Evolutionary conservation across 92 coral and sea anemone species (phyloP).

Genomic region (Zoanthus sansibaricus): DNA sequence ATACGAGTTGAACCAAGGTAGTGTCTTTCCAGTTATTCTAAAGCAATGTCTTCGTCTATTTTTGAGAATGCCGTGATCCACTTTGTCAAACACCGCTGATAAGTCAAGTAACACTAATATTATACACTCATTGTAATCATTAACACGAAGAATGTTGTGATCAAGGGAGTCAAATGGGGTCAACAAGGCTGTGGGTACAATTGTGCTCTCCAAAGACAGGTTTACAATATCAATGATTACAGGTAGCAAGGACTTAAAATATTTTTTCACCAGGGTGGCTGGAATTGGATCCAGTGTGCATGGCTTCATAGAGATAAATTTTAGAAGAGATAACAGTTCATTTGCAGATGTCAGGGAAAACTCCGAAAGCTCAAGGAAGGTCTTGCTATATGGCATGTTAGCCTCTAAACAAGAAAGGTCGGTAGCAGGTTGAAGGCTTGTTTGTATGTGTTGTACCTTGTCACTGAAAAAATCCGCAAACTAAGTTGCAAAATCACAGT

Average conservation of each 20-base stretch:
- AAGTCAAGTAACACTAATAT: not conserved
- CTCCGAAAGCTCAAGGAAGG: not conserved
- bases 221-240: not conserved
- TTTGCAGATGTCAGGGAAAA: not conserved
- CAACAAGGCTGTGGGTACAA: not conserved
- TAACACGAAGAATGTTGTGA: not conserved
- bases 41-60: not conserved
- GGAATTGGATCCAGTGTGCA: constrained; percentile 4
- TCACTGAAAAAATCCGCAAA: constrained; percentile 19
- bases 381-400: not conserved
- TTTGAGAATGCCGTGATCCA: not conserved
- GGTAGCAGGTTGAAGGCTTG: not conserved
- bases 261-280: not conserved
- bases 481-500: not conserved
- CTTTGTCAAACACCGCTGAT: not conserved
- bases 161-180: constrained; percentile 11
- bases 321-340: not conserved
- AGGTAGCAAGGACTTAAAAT: constrained; percentile 13
- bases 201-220: not conserved
- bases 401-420: not conserved
- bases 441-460: constrained; percentile 9
- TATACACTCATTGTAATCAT: not conserved
- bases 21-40: not conserved
- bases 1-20: constrained; percentile 1
- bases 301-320: not conserved